Percentiles rank a stretch among this genome's conserved stretches.
phyloP scores from a whole-genome alignment of 2,888 invertebrate species.

The Oscheius sp. region DNA sequence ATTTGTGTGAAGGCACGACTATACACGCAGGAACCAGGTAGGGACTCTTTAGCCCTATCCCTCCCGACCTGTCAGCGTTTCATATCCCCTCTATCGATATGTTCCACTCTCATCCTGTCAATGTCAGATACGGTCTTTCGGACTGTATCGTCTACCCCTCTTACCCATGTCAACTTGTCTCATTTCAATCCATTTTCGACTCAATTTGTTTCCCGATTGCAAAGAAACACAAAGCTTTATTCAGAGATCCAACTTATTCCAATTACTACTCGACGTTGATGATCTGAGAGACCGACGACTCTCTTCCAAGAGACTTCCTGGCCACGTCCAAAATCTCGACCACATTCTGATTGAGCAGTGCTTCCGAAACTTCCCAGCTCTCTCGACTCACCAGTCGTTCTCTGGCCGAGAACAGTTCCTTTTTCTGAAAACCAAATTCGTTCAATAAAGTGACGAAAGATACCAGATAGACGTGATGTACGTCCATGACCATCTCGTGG shows the following conservation, averaged over 20 bases:
- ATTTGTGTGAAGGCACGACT: too few species aligned
- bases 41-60: too few species aligned
- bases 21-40: too few species aligned
- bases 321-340: neutral
- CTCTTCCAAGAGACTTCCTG: slow-evolving; percentile 1
- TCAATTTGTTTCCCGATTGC: too few species aligned
- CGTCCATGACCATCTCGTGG: slow-evolving; percentile 15
- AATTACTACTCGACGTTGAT: neutral
- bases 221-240: neutral
- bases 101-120: too few species aligned
- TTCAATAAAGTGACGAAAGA: neutral
- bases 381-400: neutral
- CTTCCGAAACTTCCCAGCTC: neutral
- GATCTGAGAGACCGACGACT: neutral
- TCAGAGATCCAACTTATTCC: neutral
- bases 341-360: neutral
- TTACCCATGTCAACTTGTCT: too few species aligned
- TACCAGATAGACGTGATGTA: slow-evolving; percentile 6
- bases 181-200: too few species aligned
- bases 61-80: too few species aligned
- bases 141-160: too few species aligned
- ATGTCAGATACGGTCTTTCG: too few species aligned
- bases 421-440: neutral
- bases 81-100: too few species aligned
- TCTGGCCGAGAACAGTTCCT: neutral